phyloP scores from a whole-genome alignment of 2,888 invertebrate genomes.

The Hololepta plana region DNA sequence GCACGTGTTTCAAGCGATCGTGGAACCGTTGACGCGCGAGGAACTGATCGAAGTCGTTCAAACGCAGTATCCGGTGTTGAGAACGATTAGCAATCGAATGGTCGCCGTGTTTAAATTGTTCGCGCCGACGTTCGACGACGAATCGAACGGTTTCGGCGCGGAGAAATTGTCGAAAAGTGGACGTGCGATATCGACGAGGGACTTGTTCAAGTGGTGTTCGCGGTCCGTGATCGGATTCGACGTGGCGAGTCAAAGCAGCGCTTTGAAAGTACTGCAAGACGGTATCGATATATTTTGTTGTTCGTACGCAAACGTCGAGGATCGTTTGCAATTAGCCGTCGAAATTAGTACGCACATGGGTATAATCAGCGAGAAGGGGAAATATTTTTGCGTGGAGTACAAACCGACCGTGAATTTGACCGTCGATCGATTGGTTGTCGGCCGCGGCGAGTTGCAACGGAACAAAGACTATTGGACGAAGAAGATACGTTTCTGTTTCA shows the following conservation, averaged over 20 bases:
- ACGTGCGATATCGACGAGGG: slow-evolving; percentile 62
- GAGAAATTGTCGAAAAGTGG: slow-evolving; percentile 29
- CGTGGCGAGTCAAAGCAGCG: slow-evolving; percentile 48
- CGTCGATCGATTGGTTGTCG: slow-evolving; percentile 40
- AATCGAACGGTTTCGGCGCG: slow-evolving; percentile 28
- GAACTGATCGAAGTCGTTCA: slow-evolving; percentile 61
- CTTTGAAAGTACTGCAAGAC: slow-evolving; percentile 63
- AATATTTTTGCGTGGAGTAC: slow-evolving; percentile 57
- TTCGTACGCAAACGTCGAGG: slow-evolving; percentile 45
- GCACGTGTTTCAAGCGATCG: slow-evolving; percentile 61
- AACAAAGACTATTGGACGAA: too few relatives aligned
- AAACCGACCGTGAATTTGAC: slow-evolving; percentile 57
- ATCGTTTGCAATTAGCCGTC: slow-evolving; percentile 47
- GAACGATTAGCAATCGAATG: slow-evolving; percentile 56
- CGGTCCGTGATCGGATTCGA: slow-evolving; percentile 58
- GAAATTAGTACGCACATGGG: slow-evolving; percentile 68
- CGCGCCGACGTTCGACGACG: slow-evolving; percentile 47
- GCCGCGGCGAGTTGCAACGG: too few relatives aligned
- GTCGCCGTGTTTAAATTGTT: slow-evolving; percentile 71
- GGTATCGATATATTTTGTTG: slow-evolving; percentile 84
- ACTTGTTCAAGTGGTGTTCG: slow-evolving; percentile 82
- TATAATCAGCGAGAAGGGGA: slow-evolving; percentile 62
- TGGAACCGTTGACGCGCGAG: slow-evolving; percentile 55
- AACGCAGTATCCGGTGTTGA: slow-evolving; percentile 46
- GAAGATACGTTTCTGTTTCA: slow-evolving; percentile 84